phyloP scores from a whole-genome alignment of 2,888 invertebrate species.

The Dorcus parallelipipedus region DNA sequence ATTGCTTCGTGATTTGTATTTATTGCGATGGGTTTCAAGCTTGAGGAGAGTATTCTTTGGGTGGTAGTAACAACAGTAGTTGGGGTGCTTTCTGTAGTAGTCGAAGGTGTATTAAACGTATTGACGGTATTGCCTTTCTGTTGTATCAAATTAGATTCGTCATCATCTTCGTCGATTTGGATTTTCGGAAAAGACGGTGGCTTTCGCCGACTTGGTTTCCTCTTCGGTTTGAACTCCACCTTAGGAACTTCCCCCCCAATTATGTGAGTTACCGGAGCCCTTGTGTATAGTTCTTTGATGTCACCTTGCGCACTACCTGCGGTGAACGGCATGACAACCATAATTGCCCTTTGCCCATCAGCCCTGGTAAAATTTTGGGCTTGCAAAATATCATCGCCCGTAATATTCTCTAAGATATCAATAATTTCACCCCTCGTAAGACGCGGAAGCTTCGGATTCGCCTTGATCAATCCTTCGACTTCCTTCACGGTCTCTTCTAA shows the following conservation, averaged over 20 bases:
- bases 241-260: slow-evolving; percentile 40
- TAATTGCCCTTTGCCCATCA: slow-evolving; percentile 54
- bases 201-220: slow-evolving; percentile 15
- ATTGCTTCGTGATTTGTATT: neutral
- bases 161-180: slow-evolving; percentile 4
- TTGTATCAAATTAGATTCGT: too few relatives aligned
- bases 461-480: slow-evolving; percentile 62
- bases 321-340: slow-evolving; percentile 66
- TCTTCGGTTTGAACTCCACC: slow-evolving; percentile 17
- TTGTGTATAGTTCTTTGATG: slow-evolving; percentile 64
- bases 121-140: neutral
- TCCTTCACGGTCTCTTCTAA: slow-evolving; percentile 63
- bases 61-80: slow-evolving; percentile 4
- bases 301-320: slow-evolving; percentile 54
- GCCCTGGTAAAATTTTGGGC: slow-evolving; percentile 38
- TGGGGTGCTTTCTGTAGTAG: neutral
- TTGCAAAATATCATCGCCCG: slow-evolving; percentile 49
- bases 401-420: slow-evolving; percentile 64
- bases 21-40: neutral
- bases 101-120: neutral
- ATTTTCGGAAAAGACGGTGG: slow-evolving; percentile 9
- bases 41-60: too few relatives aligned
- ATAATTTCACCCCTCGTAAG: slow-evolving; percentile 64
- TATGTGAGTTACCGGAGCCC: slow-evolving; percentile 61
- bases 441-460: slow-evolving; percentile 61